Evolutionary conservation across 2,113 vertebrate species (phyloP), one percentile per base, ranked within the genome.

Genomic region (Bubalus kerabau): DNA sequence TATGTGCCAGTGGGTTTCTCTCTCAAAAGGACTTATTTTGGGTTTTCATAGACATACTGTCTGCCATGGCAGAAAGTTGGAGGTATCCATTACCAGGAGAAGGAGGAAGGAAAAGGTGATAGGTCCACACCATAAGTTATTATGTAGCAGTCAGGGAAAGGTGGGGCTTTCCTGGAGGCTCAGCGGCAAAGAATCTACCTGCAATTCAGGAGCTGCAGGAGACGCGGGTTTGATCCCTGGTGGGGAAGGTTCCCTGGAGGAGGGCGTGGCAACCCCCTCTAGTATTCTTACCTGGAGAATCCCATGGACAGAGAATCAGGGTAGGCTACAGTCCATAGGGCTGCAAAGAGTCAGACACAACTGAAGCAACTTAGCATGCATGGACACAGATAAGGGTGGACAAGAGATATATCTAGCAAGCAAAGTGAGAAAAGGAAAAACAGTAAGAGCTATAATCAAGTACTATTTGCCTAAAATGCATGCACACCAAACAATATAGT

Each of bases 181-280:
- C 40, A 76, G 23, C 1, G 0, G 71, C 26, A 76, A 76, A 76
- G 71, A 76, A 76, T 76, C 71, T 40, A 43, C 23, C 12, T 76
- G 71, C 23, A 43, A 7, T 76, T 43, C 40, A 43, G 71, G 23
- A 76, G 71, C 71, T 43, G 36, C 71, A 76, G 40, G 40, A 43
- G 23, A 43, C 12, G 0, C 0, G 0, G 40, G 23, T 76, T 76
- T 43, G 23, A 43, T 76, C 23, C 40, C 23, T 76, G 71, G 40
- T 76, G 23, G 71, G 23, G 23, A 43, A 26, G 40, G 43, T 76
- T 43, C 40, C 23, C 23, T 76, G 71, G 23, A 76, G 71, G 3
- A 43, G 40, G 23, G 40, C 21, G 26, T 43, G 71, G 71, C 40
- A 76, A 14, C 40, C 12, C 71, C 11, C 40, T 76, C 36, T 43